A percentile compares a stretch with the other conserved stretches of the same genome.
phyloP scores from a whole-genome alignment of 2,888 invertebrate genomes.

The Metellina segmentata region DNA sequence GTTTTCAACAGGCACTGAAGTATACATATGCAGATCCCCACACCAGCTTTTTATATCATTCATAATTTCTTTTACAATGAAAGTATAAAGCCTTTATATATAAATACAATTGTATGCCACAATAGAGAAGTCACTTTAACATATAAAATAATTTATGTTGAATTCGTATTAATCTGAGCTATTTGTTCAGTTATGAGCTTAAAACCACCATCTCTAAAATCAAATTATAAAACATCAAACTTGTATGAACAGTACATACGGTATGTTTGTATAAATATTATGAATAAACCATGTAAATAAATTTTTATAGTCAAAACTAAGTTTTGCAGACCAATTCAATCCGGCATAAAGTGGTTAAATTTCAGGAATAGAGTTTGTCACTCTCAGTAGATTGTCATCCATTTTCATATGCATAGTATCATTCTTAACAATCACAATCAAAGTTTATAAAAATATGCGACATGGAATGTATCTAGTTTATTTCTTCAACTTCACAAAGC shows the following conservation, averaged over 20 bases:
- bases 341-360: constrained; percentile 19
- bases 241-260: no score
- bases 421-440: constrained; percentile 20
- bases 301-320: neutral
- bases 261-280: neutral
- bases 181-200: neutral
- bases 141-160: neutral
- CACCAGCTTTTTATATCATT: neutral
- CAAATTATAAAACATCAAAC: no score
- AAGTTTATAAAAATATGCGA: constrained; percentile 49
- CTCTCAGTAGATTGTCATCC: constrained; percentile 45
- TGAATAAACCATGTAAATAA: neutral
- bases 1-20: constrained; percentile 60
- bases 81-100: no score
- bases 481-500: neutral
- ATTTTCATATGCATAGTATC: constrained; percentile 38
- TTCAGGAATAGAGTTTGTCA: constrained; percentile 27
- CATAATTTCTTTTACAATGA: no score
- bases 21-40: constrained; percentile 23
- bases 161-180: neutral
- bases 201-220: no score
- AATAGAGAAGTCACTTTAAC: neutral
- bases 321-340: neutral
- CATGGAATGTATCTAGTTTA: constrained; percentile 42
- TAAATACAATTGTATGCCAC: neutral